Conservation (phyloP, 2,113 vertebrate species). For the Psilopogon haemacephalus region DNA sequence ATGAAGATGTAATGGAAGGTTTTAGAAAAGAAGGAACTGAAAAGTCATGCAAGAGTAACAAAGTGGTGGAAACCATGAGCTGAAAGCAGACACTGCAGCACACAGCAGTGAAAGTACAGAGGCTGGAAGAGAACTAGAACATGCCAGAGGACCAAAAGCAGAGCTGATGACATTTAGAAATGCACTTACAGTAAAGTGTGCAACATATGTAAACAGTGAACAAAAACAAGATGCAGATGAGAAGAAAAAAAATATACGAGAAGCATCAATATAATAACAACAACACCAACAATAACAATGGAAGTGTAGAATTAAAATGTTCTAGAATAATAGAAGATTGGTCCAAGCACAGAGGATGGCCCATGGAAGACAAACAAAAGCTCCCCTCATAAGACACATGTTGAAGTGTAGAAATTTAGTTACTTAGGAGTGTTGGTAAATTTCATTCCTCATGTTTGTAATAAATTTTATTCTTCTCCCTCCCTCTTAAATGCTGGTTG, state of each 20-base stretch:
- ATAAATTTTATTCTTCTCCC: not conserved
- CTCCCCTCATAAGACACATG: not conserved
- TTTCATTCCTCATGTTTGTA: not conserved
- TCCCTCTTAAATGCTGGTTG: not conserved
- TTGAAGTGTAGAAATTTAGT: not conserved
- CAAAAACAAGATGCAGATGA: not conserved
- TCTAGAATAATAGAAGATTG: not conserved
- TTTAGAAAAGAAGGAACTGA: slow-evolving; percentile 5
- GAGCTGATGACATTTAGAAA: not conserved
- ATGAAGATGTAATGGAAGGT: not conserved
- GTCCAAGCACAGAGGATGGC: not conserved
- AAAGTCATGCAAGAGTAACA: not conserved
- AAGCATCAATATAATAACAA: not conserved
- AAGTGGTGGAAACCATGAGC: not conserved
- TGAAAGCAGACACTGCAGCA: not conserved
- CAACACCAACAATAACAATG: not conserved
- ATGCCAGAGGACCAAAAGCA: not conserved
- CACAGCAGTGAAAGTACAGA: not conserved
- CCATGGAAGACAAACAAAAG: not conserved
- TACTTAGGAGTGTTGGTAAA: not conserved
- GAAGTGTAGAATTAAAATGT: not conserved
- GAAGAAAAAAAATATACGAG: not conserved
- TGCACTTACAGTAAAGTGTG: not conserved
- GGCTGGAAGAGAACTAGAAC: not conserved
- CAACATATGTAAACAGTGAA: not conserved